Evolutionary conservation across 2,113 vertebrate genomes (phyloP).

Genomic region (Trematocara marginatum): DNA sequence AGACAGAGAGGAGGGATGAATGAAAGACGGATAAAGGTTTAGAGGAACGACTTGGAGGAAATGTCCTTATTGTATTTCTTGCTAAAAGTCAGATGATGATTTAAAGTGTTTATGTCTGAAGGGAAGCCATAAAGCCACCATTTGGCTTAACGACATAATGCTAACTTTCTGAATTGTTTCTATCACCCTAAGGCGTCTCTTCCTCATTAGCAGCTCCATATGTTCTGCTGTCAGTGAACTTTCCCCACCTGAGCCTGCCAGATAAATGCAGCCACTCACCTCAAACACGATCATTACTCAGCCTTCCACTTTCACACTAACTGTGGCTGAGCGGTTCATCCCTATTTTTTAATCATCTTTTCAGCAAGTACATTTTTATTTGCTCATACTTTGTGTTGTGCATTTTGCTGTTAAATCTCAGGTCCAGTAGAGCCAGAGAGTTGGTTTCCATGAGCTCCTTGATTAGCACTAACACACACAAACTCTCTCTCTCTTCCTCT

Average conservation of each 20-base stretch:
- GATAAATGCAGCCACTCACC: neutral
- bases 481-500: slow-evolving; percentile 22
- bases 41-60: neutral
- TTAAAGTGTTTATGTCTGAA: neutral
- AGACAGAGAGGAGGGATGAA: neutral
- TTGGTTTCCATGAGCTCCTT: slow-evolving; percentile 22
- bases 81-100: neutral
- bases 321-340: neutral
- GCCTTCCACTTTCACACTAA: neutral
- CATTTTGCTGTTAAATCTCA: neutral
- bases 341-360: neutral
- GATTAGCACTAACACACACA: neutral
- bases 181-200: neutral
- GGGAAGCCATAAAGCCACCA: neutral
- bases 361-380: neutral
- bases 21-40: neutral
- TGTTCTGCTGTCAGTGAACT: neutral
- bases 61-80: neutral
- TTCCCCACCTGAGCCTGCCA: neutral
- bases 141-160: neutral
- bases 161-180: neutral
- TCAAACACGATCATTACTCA: neutral
- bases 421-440: neutral
- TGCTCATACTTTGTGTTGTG: neutral
- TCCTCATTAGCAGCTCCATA: neutral